Conservation (phyloP, 2,797 vertebrate species). For the Halcyon badia region DNA sequence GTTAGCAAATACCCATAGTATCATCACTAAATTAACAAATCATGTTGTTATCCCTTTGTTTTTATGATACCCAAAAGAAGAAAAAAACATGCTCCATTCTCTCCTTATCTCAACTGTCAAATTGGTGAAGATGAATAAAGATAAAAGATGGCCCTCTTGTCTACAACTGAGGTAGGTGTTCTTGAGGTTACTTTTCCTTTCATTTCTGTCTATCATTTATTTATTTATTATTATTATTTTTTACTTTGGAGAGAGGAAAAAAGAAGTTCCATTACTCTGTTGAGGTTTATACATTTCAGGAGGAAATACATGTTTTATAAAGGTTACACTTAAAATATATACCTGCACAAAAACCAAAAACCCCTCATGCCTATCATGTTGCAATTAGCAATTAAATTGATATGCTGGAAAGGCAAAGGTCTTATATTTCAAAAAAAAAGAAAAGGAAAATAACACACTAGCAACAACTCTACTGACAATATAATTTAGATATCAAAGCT, state of each 20-base stretch:
- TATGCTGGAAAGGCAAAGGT: fast-evolving
- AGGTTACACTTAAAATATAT: background rate
- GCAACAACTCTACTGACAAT: background rate
- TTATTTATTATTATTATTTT: too few relatives aligned
- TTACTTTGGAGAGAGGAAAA: fast-evolving
- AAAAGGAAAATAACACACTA: background rate
- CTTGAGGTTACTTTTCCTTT: background rate
- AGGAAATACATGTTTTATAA: background rate
- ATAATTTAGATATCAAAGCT: background rate
- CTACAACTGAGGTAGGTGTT: fast-evolving
- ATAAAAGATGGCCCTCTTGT: background rate
- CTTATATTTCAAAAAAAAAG: background rate
- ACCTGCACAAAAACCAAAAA: background rate
- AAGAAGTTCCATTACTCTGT: background rate
- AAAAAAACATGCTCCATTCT: background rate
- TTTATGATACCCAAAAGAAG: background rate
- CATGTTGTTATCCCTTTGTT: background rate
- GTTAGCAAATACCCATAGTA: background rate
- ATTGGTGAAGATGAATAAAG: background rate
- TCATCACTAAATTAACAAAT: background rate
- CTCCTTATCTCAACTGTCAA: background rate
- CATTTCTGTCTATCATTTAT: background rate
- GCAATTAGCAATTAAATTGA: background rate
- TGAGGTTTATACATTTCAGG: background rate
- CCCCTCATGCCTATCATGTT: fast-evolving